Conservation (phyloP, 2,797 vertebrate genomes). For the Trachurus trachurus region DNA sequence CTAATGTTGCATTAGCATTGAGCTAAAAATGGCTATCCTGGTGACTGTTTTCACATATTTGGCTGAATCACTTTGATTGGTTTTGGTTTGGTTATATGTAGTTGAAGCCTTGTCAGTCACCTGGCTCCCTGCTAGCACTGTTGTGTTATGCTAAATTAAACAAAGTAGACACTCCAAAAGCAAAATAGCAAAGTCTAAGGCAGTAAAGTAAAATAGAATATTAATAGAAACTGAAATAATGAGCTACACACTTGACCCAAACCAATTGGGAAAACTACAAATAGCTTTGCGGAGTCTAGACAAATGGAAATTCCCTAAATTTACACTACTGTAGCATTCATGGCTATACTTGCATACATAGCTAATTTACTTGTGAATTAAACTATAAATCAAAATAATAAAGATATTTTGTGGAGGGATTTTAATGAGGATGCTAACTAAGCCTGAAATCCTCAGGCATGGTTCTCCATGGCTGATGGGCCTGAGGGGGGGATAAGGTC, state of each 20-base stretch:
- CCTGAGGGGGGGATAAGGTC: not conserved
- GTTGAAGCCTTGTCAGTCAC: not conserved
- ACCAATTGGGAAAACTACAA: not conserved
- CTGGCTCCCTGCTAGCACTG: not conserved
- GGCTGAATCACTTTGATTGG: not conserved
- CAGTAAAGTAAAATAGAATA: constrained; percentile 23
- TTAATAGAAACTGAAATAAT: constrained; percentile 21
- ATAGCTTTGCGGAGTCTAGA: not conserved
- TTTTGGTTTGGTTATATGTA: constrained; percentile 17
- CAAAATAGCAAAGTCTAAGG: constrained; percentile 8
- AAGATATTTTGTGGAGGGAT: not conserved
- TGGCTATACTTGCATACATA: not conserved
- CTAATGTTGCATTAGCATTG: constrained; percentile 16
- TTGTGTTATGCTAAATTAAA: constrained; percentile 17
- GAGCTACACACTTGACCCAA: constrained; percentile 16
- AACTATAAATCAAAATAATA: not conserved
- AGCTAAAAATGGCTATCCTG: constrained; percentile 12
- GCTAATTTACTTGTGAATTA: not conserved
- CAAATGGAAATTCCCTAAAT: constrained; percentile 2
- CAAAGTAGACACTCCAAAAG: constrained; percentile 9
- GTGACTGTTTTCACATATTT: constrained; percentile 18
- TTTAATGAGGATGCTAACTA: not conserved
- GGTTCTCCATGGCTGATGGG: not conserved
- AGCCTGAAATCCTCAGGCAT: not conserved
- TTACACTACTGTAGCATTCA: not conserved